phyloP scores from a whole-genome alignment of 2,797 vertebrate species.

The Xyrichtys novacula region DNA sequence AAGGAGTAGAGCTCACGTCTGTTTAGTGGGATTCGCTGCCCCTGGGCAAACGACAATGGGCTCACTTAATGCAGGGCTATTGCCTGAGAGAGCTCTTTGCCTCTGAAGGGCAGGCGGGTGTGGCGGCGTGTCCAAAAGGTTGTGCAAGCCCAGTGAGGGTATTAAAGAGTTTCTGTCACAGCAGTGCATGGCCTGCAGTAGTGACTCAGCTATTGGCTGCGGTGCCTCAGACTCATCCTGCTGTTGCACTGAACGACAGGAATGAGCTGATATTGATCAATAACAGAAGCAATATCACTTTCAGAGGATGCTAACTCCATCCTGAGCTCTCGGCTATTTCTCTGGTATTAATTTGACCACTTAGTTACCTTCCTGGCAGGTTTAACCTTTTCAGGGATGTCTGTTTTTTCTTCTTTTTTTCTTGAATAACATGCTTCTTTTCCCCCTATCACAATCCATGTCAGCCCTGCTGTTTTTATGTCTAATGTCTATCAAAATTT shows the following conservation, averaged over 20 bases:
- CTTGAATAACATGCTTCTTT: slow-evolving; percentile 1
- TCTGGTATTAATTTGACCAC: slow-evolving; percentile 11
- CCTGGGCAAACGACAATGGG: slow-evolving; percentile 52
- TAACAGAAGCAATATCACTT: slow-evolving; percentile 6
- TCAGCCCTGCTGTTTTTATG: background rate
- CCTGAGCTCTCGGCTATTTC: slow-evolving; percentile 19
- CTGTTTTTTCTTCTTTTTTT: background rate
- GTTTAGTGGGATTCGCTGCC: slow-evolving; percentile 61
- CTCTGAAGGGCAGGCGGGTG: slow-evolving; percentile 53
- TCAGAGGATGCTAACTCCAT: slow-evolving; percentile 3
- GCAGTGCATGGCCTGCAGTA: slow-evolving; percentile 45
- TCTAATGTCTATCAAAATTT: slow-evolving; percentile 3
- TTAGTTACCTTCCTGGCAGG: slow-evolving; percentile 19
- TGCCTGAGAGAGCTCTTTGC: slow-evolving; percentile 45
- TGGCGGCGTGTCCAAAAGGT: slow-evolving; percentile 48
- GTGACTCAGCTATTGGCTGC: slow-evolving; percentile 67
- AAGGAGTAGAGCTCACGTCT: slow-evolving; percentile 63
- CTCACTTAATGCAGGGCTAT: slow-evolving; percentile 54
- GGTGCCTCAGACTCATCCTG: slow-evolving; percentile 15
- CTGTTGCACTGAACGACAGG: slow-evolving; percentile 19
- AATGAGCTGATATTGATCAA: slow-evolving; percentile 18
- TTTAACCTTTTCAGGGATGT: slow-evolving; percentile 26
- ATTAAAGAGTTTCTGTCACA: slow-evolving; percentile 50
- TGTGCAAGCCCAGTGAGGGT: slow-evolving; percentile 35
- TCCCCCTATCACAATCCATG: slow-evolving; percentile 6